Evolutionary conservation across 1,140 invertebrate species (phyloP), one percentile per base, ranked within the genome.

Genomic region (Drosophila truncata): DNA sequence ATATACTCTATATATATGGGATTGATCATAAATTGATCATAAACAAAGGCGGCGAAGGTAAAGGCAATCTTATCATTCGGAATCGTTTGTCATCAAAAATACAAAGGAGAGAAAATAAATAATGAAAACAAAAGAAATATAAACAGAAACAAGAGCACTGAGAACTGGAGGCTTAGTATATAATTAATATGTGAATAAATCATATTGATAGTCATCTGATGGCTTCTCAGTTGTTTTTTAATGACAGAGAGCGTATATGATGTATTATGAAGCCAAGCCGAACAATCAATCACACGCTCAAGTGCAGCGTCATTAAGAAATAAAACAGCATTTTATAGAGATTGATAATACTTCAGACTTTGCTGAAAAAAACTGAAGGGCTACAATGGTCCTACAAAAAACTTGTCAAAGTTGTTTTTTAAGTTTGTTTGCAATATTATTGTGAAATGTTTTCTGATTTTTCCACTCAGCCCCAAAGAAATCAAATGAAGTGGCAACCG

Each of bases 261-360:
- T 77, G 69, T 58, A 78, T 49, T 78, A 25, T 55, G 49, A 50
- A 72, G 70, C 42, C 66, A 41, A 50, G 66, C 39, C 39, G 33
- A 49, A 59, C 65, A 71, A 87, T 85, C 82, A 87, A 86, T 86
- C 82, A 86, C 61, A 71, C 52, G 52, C 37, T 44, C 63, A 69
- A 82, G 69, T 82, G 69, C 59, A 47, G 41, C 44, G 46, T 67
- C 77, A 64, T 84, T 73, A 85, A 55, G 49, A 39, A 77, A 62
- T 76, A 63, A 69, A 59, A 78, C 64, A 65, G 46, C 52, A 11
- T 64, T 54, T 77, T 73, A 84, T 85, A 62, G 60, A 74, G 82
- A 85, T 85, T 81, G 79, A 86, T 67, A 73, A 60, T 50, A 29
- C 35, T 52, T 16, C 27, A 27, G 37, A 49, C 42, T 63, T 67